phyloP scores from a whole-genome alignment of 2,797 vertebrate genomes.

The Brachymystax lenok region DNA sequence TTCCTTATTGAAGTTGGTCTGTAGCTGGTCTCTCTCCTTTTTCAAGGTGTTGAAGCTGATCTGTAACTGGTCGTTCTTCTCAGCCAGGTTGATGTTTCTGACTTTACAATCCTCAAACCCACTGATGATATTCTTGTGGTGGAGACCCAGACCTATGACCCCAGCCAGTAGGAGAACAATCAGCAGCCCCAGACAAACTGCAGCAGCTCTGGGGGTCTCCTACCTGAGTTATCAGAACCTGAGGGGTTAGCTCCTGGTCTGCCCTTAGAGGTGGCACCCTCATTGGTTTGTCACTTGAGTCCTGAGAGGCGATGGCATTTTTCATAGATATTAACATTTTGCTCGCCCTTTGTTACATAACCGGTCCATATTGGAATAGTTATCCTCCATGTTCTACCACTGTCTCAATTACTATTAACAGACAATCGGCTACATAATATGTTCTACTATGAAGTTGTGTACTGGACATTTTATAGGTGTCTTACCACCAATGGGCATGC shows the following conservation, averaged over 20 bases:
- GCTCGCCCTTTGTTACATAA: not conserved
- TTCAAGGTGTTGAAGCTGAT: no score
- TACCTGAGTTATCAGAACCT: not conserved
- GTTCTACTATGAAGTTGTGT: not conserved
- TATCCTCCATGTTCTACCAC: not conserved
- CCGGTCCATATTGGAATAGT: not conserved
- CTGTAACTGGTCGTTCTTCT: not conserved
- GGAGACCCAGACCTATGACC: not conserved
- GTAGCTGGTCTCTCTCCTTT: not conserved
- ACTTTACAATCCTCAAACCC: not conserved
- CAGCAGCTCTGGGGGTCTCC: not conserved
- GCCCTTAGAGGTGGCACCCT: not conserved
- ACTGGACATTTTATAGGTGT: not conserved
- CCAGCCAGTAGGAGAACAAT: not conserved
- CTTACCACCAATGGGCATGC: not conserved
- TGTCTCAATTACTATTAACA: not conserved
- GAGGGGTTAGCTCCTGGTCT: not conserved
- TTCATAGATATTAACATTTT: not conserved
- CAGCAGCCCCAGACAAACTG: not conserved
- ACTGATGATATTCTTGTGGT: not conserved
- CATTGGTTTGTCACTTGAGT: not conserved
- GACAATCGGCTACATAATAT: not conserved
- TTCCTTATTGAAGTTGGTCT: not conserved
- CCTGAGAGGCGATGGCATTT: not conserved
- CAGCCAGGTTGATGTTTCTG: not conserved